phyloP scores from a whole-genome alignment of 2,888 invertebrate genomes.

The Serrognathus titanus region DNA sequence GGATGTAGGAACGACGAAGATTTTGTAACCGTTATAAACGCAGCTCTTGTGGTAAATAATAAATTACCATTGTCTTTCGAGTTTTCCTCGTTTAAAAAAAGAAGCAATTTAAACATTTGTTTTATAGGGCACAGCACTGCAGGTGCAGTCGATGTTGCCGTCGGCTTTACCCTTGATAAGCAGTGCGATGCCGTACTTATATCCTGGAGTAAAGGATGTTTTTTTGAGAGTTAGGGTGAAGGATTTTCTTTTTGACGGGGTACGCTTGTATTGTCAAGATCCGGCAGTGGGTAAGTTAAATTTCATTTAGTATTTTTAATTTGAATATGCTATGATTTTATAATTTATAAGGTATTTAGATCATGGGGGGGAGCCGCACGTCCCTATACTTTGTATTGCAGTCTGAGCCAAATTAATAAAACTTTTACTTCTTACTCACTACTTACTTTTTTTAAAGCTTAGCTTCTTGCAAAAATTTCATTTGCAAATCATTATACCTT shows the following conservation, averaged over 20 bases:
- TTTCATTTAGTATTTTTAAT: background rate
- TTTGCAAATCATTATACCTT: no score
- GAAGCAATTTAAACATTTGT: background rate
- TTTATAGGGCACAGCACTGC: constrained; percentile 32
- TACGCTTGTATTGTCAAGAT: constrained; percentile 53
- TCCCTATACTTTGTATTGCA: no score
- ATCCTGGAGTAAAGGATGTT: constrained; percentile 50
- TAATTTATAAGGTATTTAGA: no score
- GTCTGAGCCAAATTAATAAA: no score
- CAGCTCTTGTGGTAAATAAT: constrained; percentile 55
- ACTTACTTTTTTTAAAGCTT: no score
- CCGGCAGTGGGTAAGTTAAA: constrained; percentile 48
- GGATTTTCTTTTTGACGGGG: constrained; percentile 58
- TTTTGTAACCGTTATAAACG: constrained; percentile 55
- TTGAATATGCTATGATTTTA: no score
- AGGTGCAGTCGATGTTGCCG: constrained; percentile 28
- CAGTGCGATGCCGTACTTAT: constrained; percentile 53
- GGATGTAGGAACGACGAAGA: constrained; percentile 51
- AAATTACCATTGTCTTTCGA: constrained; percentile 2
- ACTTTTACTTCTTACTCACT: no score
- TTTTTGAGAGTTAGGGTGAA: constrained; percentile 53
- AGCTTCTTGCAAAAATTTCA: no score
- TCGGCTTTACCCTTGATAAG: constrained; percentile 50
- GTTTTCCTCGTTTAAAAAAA: no score
- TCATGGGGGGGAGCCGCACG: no score